Evolutionary conservation across 2,113 vertebrate genomes (phyloP).

Genomic region (Pheucticus melanocephalus): DNA sequence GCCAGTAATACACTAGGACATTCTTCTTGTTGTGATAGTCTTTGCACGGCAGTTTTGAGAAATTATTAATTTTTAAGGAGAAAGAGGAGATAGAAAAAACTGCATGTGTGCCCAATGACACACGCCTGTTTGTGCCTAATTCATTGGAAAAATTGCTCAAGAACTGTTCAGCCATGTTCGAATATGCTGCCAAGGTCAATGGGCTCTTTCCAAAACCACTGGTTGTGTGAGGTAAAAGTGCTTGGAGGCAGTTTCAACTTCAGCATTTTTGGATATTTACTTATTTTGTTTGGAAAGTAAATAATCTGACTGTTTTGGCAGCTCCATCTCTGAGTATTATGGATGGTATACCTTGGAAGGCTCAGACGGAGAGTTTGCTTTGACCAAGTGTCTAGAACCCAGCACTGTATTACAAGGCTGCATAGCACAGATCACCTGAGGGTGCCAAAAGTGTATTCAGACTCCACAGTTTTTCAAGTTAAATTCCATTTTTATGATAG

Average conservation of each 20-base stretch:
- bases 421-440: background rate
- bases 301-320: background rate
- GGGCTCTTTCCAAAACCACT: background rate
- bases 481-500: background rate
- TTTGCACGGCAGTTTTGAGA: background rate
- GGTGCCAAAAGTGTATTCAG: background rate
- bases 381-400: background rate
- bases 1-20: background rate
- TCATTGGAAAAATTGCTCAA: background rate
- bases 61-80: slow-evolving; percentile 50
- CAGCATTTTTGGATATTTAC: slow-evolving; percentile 24
- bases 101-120: background rate
- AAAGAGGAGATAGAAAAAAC: background rate
- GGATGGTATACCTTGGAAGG: background rate
- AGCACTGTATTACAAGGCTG: background rate
- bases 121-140: background rate
- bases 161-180: background rate
- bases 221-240: background rate
- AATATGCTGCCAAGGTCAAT: slow-evolving; percentile 3
- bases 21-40: background rate
- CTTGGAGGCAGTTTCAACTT: background rate
- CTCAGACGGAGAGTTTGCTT: background rate
- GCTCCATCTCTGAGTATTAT: background rate
- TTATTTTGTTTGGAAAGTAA: slow-evolving; percentile 17
- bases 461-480: background rate